Base-by-base conservation (phyloP, 2,888 invertebrate species). In the Allophyes oxyacanthae region DNA sequence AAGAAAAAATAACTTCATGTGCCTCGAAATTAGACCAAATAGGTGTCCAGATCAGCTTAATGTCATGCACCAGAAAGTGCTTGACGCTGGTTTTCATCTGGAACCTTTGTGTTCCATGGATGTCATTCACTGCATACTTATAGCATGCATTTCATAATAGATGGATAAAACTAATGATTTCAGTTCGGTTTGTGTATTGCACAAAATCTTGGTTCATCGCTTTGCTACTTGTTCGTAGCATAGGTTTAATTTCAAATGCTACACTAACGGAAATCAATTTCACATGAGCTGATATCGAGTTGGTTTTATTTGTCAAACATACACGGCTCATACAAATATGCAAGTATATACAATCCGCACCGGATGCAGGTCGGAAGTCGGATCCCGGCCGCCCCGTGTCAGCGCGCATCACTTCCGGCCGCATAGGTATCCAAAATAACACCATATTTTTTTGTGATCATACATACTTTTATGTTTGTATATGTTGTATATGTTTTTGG, bases 321-420 rank as follows among this genome's bases (percentile, higher is more conserved):
- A 68, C 53, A 69, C 48, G 53, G 45, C 51, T 52, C 50, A 57
- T 64, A 71, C 64, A 75, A 69, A 78, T 75, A 73, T 64, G 54
- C 50, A 59, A 57, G 66, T 60, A 58, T 42, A 57, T 59, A 63
- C 60, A 64, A 59, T 62, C 55, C 63, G 53, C 36, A 32, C 63
- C 77, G 78, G 75, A 75, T 59, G 66, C 64, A 55, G 57, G 62
- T 68, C 78, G 81, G 79, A 80, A 69, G 71, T 71, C 53, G 64
- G 66, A 58, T 72, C 69, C 70, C 70, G 68, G 61, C 45, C 50
- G 62, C 36, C 40, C 53, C 64, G 55, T 77, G 78, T 75, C 77
- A 75, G 55, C 67, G 61, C 61, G 61, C 63, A 66, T 62, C 67
- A 62, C 75, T 69, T 77, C 75, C 77, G 71, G 63, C 65, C 72